phyloP scores from a whole-genome alignment of 1,140 invertebrate genomes.

The Camponotus vicinus region DNA sequence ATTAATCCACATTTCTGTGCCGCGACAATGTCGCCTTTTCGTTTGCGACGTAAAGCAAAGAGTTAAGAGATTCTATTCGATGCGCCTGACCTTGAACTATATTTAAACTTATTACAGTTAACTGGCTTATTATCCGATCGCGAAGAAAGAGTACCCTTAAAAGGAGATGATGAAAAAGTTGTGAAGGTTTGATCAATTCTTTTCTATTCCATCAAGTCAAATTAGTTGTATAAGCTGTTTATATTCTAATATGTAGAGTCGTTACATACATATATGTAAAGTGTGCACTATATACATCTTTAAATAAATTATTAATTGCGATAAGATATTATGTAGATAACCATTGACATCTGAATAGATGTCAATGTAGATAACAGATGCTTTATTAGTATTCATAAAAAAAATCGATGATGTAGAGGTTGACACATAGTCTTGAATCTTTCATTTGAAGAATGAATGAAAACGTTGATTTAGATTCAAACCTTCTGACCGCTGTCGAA shows the following conservation, averaged over 20 bases:
- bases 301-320: constrained; percentile 1
- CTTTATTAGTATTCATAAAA: background rate
- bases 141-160: constrained; percentile 20
- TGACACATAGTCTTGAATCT: background rate
- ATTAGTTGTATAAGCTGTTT: background rate
- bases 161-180: constrained; percentile 4
- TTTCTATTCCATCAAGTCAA: background rate
- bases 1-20: constrained; percentile 2
- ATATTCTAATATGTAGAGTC: background rate
- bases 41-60: background rate
- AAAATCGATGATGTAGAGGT: background rate
- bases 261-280: background rate
- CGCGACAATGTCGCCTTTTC: background rate
- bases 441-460: constrained; percentile 18
- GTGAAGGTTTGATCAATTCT: constrained; percentile 46
- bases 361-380: too few relatives aligned
- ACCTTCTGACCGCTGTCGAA: background rate
- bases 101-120: constrained; percentile 47
- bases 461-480: constrained; percentile 10
- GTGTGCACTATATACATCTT: background rate
- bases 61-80: background rate
- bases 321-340: too few relatives aligned
- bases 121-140: constrained; percentile 27
- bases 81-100: constrained; percentile 19
- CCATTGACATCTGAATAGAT: too few relatives aligned